Evolutionary conservation across 2,797 vertebrate species (phyloP).

Genomic region (Limosa lapponica): DNA sequence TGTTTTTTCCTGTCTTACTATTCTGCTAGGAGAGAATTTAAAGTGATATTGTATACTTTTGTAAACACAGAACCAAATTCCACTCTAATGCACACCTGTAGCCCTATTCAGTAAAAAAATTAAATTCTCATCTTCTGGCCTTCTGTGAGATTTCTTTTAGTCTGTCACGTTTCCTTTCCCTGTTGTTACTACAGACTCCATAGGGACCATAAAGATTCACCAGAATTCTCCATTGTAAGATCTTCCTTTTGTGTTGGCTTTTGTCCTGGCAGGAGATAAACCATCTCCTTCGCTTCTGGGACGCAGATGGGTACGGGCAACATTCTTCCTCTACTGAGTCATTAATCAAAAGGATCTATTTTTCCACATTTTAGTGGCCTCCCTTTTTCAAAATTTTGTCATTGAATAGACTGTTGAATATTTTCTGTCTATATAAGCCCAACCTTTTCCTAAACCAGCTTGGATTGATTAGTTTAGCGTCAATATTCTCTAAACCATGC

Average conservation of each 20-base stretch:
- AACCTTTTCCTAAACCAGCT: background rate
- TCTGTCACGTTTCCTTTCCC: background rate
- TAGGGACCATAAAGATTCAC: constrained; percentile 16
- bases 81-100: background rate
- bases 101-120: background rate
- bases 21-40: background rate
- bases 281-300: constrained; percentile 45
- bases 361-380: constrained; percentile 20
- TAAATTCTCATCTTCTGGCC: background rate
- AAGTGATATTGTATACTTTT: background rate
- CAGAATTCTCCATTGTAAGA: constrained; percentile 41
- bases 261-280: constrained; percentile 58
- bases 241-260: constrained; percentile 34
- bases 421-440: constrained; percentile 15
- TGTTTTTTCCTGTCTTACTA: background rate
- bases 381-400: constrained; percentile 11
- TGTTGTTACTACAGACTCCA: constrained; percentile 18
- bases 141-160: background rate
- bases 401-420: background rate
- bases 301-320: constrained; percentile 44
- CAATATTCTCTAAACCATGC: background rate
- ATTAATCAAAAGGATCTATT: constrained; percentile 50
- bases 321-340: constrained; percentile 19
- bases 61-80: background rate
- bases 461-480: background rate